Percentiles rank a stretch among this genome's conserved stretches.
phyloP scores from a whole-genome alignment of 2,113 vertebrate species.

The Eudyptes chrysolophus region DNA sequence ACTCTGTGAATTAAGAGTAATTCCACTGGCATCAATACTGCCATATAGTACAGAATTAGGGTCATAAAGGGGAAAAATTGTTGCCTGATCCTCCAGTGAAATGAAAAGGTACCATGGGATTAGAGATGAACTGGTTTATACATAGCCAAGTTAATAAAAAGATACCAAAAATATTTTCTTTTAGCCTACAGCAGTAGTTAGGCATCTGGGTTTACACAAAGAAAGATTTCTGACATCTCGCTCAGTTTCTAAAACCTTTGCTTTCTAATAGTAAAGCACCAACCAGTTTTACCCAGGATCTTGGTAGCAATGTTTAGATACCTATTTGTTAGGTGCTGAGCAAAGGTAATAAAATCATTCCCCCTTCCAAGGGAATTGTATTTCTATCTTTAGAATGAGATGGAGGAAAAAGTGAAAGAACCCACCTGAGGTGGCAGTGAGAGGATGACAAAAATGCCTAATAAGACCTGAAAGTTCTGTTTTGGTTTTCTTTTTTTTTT shows the following conservation, averaged over 20 bases:
- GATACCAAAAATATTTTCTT: not conserved
- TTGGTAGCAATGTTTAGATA: not conserved
- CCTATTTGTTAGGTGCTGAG: not conserved
- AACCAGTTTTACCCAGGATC: not conserved
- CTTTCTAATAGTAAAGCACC: not conserved
- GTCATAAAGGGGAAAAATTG: not conserved
- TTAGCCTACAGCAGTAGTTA: not conserved
- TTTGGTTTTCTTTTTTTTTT: not conserved
- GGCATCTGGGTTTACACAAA: not conserved
- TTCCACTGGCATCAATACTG: not conserved
- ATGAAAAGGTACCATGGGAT: not conserved
- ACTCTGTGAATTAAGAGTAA: not conserved
- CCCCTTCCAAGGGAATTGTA: not conserved
- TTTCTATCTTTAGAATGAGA: not conserved
- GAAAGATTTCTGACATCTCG: not conserved
- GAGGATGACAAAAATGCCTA: not conserved
- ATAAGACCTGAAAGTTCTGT: not conserved
- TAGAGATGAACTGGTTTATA: not conserved
- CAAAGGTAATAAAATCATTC: not conserved
- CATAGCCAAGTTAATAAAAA: not conserved
- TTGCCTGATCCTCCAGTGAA: not conserved
- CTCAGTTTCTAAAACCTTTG: not conserved
- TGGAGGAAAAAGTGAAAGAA: not conserved
- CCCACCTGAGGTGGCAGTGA: not conserved
- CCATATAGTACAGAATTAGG: not conserved